phyloP scores from a whole-genome alignment of 2,113 vertebrate genomes.

The pig (Sus scrofa) region DNA sequence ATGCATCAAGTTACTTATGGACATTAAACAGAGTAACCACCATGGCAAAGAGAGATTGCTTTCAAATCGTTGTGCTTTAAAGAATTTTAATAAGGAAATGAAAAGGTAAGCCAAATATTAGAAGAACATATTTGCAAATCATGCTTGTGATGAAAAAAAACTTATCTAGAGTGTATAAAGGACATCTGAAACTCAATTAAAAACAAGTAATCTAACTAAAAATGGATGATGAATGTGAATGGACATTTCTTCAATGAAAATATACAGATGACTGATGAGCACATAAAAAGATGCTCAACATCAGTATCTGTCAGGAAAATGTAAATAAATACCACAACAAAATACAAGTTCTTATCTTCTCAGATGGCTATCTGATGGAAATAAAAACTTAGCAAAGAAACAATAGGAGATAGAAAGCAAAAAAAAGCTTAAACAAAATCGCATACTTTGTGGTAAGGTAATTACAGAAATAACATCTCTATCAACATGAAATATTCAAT shows the following conservation, averaged over 20 bases:
- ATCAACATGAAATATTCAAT: background rate
- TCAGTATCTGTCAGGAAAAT: background rate
- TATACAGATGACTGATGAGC: background rate
- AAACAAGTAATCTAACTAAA: background rate
- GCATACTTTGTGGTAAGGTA: background rate
- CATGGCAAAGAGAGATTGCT: background rate
- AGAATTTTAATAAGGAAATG: background rate
- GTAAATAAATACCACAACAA: background rate
- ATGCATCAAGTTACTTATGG: background rate
- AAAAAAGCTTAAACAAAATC: background rate
- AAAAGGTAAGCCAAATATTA: conserved; percentile 6
- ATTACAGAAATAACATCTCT: background rate
- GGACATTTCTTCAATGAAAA: background rate
- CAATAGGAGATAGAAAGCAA: background rate
- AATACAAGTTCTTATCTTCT: background rate
- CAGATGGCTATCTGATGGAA: background rate
- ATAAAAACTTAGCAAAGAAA: background rate
- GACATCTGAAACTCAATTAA: background rate
- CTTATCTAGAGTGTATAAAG: background rate
- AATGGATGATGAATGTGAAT: background rate
- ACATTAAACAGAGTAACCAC: background rate
- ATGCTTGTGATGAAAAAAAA: background rate
- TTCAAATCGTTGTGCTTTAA: background rate
- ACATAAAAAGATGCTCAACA: background rate
- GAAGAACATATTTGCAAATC: background rate